These are phyloP conservation scores for Morinoia aosen DNA, from an alignment of 2,888 invertebrate genomes.

Conservation along the genomic window DNA sequence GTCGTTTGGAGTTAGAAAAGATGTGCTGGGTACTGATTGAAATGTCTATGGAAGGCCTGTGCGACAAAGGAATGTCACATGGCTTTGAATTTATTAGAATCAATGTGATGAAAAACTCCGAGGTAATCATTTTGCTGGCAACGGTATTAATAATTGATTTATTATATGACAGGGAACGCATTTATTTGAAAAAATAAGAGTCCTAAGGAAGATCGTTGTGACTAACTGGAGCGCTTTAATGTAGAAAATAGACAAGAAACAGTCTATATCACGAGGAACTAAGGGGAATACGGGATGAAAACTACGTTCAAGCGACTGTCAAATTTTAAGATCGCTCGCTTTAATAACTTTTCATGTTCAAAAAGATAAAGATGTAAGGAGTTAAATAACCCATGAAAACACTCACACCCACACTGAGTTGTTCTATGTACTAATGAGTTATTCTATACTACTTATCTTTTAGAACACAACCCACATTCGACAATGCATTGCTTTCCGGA, in stretches of 20 bases:
- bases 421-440: too few relatives aligned
- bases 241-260: too few relatives aligned
- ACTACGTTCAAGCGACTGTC: neutral
- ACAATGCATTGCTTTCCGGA: too few relatives aligned
- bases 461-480: too few relatives aligned
- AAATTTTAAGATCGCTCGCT: neutral
- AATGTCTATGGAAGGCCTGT: neutral
- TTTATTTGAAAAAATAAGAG: neutral
- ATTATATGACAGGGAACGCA: neutral
- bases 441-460: too few relatives aligned
- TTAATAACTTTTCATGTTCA: neutral
- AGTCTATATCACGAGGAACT: too few relatives aligned
- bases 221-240: neutral
- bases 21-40: neutral
- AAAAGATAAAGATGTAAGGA: neutral
- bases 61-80: neutral
- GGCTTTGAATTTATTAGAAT: neutral
- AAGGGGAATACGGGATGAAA: neutral
- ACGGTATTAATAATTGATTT: neutral
- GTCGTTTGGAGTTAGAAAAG: neutral
- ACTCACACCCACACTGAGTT: neutral
- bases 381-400: neutral
- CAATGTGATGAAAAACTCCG: neutral
- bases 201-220: neutral
- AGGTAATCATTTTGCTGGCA: neutral